Conservation (phyloP, 2,888 invertebrate species). For the Himalopsyche tibetana region DNA sequence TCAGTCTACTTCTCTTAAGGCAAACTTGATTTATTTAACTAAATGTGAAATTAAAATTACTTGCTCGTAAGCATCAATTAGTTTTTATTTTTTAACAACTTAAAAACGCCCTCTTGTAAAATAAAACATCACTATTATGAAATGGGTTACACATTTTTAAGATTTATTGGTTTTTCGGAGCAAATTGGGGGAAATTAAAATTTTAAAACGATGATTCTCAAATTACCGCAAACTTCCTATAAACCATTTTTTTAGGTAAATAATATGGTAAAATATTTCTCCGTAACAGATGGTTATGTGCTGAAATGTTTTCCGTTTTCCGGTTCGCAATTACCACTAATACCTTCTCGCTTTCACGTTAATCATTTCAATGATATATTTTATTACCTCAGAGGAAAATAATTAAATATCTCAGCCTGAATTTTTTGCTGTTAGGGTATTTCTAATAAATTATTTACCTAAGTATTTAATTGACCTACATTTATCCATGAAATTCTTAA, state of each 20-base stretch:
- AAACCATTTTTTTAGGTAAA: slow-evolving; percentile 4
- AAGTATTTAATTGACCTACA: too few relatives aligned
- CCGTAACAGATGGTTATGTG: slow-evolving; percentile 10
- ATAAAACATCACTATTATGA: too few relatives aligned
- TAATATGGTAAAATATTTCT: background rate
- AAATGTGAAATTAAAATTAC: background rate
- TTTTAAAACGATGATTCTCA: background rate
- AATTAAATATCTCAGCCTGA: background rate
- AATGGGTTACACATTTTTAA: too few relatives aligned
- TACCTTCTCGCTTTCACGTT: background rate
- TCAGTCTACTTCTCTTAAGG: background rate
- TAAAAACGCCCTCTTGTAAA: too few relatives aligned
- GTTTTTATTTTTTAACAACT: too few relatives aligned
- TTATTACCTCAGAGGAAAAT: background rate
- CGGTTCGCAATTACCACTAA: background rate
- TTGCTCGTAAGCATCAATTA: too few relatives aligned
- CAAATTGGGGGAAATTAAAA: too few relatives aligned
- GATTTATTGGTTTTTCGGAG: too few relatives aligned
- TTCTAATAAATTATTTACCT: too few relatives aligned
- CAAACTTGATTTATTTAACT: background rate
- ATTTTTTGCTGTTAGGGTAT: too few relatives aligned
- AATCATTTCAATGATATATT: background rate
- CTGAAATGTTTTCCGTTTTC: slow-evolving; percentile 12
- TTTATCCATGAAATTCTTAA: too few relatives aligned
- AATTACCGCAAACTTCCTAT: background rate